Conservation (phyloP, 2,113 vertebrate species). For the Seriola aureovittata region DNA sequence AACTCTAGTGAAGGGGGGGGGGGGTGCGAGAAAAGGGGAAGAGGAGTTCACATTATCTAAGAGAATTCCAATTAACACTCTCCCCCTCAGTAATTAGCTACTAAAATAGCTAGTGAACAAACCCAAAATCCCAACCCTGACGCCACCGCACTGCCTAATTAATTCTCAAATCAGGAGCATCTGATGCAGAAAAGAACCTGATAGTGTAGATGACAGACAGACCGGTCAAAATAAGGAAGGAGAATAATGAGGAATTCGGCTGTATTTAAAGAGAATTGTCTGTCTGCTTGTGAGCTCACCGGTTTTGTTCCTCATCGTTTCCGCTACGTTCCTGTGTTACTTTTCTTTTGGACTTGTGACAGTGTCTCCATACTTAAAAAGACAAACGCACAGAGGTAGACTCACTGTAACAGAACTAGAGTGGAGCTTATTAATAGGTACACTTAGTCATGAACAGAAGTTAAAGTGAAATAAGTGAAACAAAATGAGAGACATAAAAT, state of each 20-base stretch:
- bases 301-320: constrained; percentile 9
- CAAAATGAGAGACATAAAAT: constrained; percentile 8
- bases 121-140: constrained; percentile 84
- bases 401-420: neutral
- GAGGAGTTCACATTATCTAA: constrained; percentile 81
- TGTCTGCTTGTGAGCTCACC: neutral
- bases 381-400: neutral
- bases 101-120: constrained; percentile 92
- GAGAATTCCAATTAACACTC: constrained; percentile 94
- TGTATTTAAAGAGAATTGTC: neutral
- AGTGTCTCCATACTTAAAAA: constrained; percentile 22
- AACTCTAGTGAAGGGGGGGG: constrained; percentile 51
- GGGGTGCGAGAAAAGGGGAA: constrained; percentile 62
- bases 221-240: constrained; percentile 21
- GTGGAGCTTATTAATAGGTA: constrained; percentile 1
- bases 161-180: constrained; percentile 78
- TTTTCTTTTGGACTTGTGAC: constrained; percentile 21
- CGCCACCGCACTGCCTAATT: constrained; percentile 66
- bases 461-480: neutral
- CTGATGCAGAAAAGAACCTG: constrained; percentile 62
- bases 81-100: constrained; percentile 92
- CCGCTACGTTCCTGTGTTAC: neutral
- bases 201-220: constrained; percentile 64
- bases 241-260: constrained; percentile 11
- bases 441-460: neutral